Evolutionary conservation across 2,113 vertebrate genomes (phyloP).

Genomic region (Phalacrocorax aristotelis): DNA sequence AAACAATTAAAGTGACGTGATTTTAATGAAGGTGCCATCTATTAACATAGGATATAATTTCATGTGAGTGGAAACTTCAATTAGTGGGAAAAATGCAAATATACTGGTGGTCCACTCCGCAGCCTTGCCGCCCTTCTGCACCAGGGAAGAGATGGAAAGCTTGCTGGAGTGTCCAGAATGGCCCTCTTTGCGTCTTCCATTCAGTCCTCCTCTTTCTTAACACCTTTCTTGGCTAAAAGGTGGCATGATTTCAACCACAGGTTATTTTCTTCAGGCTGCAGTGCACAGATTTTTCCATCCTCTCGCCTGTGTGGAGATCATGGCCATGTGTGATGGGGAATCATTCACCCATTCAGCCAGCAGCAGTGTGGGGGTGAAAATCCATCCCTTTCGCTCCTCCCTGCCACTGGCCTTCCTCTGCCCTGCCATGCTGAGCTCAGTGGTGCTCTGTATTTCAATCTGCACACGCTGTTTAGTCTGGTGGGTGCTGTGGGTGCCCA

Average conservation of each 20-base stretch:
- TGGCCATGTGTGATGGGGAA: background rate
- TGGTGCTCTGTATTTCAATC: background rate
- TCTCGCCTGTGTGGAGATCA: accelerated
- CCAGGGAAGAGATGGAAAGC: background rate
- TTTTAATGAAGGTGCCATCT: background rate
- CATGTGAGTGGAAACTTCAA: background rate
- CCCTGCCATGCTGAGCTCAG: background rate
- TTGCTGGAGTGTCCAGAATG: background rate
- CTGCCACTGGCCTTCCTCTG: background rate
- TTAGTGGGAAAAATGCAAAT: background rate
- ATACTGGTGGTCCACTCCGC: background rate
- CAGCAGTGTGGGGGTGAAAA: background rate
- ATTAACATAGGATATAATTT: background rate
- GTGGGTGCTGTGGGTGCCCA: background rate
- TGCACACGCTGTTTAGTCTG: background rate
- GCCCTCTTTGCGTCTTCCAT: background rate
- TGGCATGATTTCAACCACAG: background rate
- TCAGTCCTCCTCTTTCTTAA: background rate
- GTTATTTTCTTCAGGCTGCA: background rate
- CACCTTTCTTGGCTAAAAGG: background rate
- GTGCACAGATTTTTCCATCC: background rate
- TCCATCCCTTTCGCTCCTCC: accelerated
- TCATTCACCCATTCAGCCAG: background rate
- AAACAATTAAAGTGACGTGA: background rate
- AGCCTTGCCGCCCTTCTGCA: background rate